Evolutionary conservation across 1,140 invertebrate species (phyloP).

Genomic region (Formica selysi): DNA sequence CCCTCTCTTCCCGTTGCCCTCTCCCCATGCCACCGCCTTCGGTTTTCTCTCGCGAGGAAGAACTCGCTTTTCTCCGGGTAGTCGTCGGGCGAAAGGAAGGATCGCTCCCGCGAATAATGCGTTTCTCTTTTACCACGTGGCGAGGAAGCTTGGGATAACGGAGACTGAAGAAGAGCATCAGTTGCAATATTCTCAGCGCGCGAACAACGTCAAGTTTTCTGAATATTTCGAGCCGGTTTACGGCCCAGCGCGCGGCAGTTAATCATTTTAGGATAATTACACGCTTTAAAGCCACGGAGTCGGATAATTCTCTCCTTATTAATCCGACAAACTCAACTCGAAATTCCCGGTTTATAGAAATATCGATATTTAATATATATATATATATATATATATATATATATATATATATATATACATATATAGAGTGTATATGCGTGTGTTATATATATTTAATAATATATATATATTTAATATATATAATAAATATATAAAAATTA

Average conservation of each 20-base stretch:
- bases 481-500: too few relatives aligned
- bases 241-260: slow-evolving; percentile 33
- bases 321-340: not conserved
- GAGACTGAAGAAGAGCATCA: slow-evolving; percentile 40
- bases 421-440: too few relatives aligned
- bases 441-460: too few relatives aligned
- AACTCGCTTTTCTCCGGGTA: slow-evolving; percentile 66
- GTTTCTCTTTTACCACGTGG: slow-evolving; percentile 62
- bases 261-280: slow-evolving; percentile 58
- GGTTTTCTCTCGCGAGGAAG: slow-evolving; percentile 64
- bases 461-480: too few relatives aligned
- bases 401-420: too few relatives aligned
- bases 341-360: not conserved
- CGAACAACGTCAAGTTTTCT: slow-evolving; percentile 66
- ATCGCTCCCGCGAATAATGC: slow-evolving; percentile 76
- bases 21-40: slow-evolving; percentile 62
- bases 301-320: slow-evolving; percentile 34
- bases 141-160: slow-evolving; percentile 61
- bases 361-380: not conserved
- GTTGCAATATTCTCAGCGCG: slow-evolving; percentile 65
- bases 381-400: too few relatives aligned
- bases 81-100: slow-evolving; percentile 73
- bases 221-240: slow-evolving; percentile 43
- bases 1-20: slow-evolving; percentile 60
- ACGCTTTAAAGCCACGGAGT: slow-evolving; percentile 18